Evolutionary conservation across 2,113 vertebrate genomes (phyloP), one percentile per base, ranked within the genome.

Genomic region (Alouatta palliata): DNA sequence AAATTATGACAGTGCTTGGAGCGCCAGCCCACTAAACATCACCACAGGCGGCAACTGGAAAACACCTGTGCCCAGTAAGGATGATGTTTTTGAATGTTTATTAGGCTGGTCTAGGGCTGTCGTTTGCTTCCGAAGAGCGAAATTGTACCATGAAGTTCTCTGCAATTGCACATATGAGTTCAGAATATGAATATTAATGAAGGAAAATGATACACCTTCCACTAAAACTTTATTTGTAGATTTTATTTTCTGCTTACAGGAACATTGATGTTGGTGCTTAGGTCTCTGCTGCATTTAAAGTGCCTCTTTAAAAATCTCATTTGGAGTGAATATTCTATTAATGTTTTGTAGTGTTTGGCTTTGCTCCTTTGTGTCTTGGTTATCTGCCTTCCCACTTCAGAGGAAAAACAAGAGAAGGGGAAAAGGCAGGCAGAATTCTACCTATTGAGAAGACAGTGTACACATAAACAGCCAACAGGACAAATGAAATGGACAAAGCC

Each of bases 281-380:
- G 76, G 85, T 83, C 82, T 96, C 81, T 27, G 82, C 93, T 97
- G 96, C 97, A 98, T 98, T 96, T 98, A 96, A 98, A 98, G 96
- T 97, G 82, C 94, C 97, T 98, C 95, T 97, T 96, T 97, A 97
- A 94, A 97, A 95, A 97, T 86, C 96, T 97, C 94, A 98, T 97
- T 96, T 95, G 92, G 45, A 94, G 58, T 14, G 37, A 96, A 73
- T 82, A 95, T 87, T 92, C 93, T 47, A 88, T 96, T 97, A 90
- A 90, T 80, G 85, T 47, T 95, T 80, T 80, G 71, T 94, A 85
- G 90, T 77, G 37, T 87, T 95, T 93, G 90, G 84, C 81, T 21
- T 90, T 73, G 66, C 75, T 97, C 88, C 96, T 96, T 76, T 66
- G 16, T 75, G 52, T 94, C 84, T 79, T 93, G 0, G 27, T 54